These are phyloP conservation scores for Notocelia uddmanniana DNA, from an alignment of 2,888 invertebrate species.

Conservation along the genomic window DNA sequence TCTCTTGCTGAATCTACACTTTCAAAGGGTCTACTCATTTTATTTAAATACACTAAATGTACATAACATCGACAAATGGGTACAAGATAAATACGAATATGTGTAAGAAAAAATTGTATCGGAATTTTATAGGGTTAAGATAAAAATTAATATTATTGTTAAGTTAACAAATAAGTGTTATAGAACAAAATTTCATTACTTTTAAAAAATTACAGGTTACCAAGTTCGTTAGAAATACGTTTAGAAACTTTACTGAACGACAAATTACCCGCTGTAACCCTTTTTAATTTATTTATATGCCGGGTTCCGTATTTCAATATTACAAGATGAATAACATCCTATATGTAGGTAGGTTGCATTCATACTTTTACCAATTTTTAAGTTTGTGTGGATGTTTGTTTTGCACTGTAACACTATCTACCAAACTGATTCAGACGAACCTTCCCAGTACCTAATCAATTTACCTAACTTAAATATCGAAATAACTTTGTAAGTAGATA, in stretches of 20 bases:
- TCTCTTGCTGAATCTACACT: no score
- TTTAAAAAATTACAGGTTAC: constrained; percentile 26
- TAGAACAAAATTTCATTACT: constrained; percentile 9
- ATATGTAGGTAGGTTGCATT: no score
- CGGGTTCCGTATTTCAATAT: constrained; percentile 12
- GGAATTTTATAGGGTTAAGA: constrained; percentile 16
- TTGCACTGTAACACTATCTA: no score
- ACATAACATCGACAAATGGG: background rate
- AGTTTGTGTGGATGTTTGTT: no score
- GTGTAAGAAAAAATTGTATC: no score
- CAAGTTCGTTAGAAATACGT: constrained; percentile 20
- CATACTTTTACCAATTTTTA: no score
- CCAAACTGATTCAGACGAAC: no score
- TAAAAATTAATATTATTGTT: background rate
- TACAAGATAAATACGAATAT: background rate
- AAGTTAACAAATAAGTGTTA: constrained; percentile 9
- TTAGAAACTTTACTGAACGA: constrained; percentile 9
- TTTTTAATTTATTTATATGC: background rate
- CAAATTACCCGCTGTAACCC: constrained; percentile 4
- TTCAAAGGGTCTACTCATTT: no score
- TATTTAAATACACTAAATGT: background rate
- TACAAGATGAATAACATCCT: no score
- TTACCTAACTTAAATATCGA: no score
- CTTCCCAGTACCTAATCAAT: no score
- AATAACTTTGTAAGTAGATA: no score